Evolutionary conservation across 1,140 invertebrate species (phyloP).

Genomic region (Drosophila ohnishii): DNA sequence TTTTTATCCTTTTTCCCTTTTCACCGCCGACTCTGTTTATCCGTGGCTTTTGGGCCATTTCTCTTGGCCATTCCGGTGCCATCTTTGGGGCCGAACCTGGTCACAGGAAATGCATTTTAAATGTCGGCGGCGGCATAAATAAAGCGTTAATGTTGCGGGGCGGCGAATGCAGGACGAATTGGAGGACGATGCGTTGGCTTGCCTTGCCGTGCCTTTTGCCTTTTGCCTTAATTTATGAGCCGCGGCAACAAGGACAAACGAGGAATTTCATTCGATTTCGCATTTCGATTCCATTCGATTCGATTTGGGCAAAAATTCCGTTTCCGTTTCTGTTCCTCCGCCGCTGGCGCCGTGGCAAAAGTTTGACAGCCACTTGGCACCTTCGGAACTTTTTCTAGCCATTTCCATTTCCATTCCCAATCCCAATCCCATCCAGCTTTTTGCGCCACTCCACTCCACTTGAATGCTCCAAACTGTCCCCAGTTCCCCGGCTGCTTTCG

Average conservation of each 20-base stretch:
- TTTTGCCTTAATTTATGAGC: conserved; percentile 73
- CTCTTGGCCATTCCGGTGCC: conserved; percentile 18
- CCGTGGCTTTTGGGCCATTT: conserved; percentile 36
- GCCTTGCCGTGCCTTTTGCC: conserved; percentile 26
- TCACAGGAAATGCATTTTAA: conserved; percentile 75
- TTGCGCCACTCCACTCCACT: conserved; percentile 17
- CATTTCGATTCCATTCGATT: conserved; percentile 60
- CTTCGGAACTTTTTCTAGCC: conserved; percentile 62
- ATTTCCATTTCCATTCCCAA: neutral
- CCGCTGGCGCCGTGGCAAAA: conserved; percentile 48
- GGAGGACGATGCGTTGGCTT: conserved; percentile 15
- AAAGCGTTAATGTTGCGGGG: conserved; percentile 72
- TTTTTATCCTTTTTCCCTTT: conserved; percentile 6
- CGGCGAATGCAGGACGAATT: conserved; percentile 19
- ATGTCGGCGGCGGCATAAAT: conserved; percentile 73
- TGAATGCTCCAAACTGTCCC: conserved; percentile 28
- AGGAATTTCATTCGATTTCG: conserved; percentile 56
- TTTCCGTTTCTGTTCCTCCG: conserved; percentile 11
- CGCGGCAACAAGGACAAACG: conserved; percentile 55
- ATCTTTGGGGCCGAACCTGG: conserved; percentile 39
- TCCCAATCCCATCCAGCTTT: conserved; percentile 6
- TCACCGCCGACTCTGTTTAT: conserved; percentile 9
- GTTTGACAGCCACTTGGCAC: conserved; percentile 79
- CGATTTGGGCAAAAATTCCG: conserved; percentile 56
- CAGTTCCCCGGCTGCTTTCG: conserved; percentile 35